These are phyloP conservation scores for Acanthopleura granulata DNA, from an alignment of 2,888 invertebrate genomes.

Conservation along the genomic window DNA sequence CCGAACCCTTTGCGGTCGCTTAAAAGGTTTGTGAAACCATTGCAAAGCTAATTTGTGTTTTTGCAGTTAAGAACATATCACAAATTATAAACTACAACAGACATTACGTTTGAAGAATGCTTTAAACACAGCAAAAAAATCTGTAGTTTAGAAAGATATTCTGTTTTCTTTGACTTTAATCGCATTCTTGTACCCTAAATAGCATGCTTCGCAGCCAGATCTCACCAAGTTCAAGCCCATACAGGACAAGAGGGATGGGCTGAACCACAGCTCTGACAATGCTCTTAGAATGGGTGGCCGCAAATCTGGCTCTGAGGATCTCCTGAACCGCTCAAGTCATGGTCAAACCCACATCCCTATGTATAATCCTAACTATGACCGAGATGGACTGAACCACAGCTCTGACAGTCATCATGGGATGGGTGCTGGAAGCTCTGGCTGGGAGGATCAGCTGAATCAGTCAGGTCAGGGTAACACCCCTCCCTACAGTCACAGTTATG, in stretches of 20 bases:
- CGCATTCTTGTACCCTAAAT: not conserved
- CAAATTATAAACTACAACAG: too few species aligned
- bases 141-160: too few species aligned
- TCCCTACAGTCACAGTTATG: not conserved
- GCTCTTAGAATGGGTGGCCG: not conserved
- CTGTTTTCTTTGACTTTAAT: not conserved
- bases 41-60: too few species aligned
- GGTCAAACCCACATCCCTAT: not conserved
- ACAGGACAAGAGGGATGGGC: not conserved
- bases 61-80: too few species aligned
- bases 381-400: not conserved
- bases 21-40: too few species aligned
- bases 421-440: too few species aligned
- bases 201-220: not conserved
- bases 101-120: too few species aligned
- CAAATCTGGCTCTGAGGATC: too few species aligned
- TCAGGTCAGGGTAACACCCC: not conserved
- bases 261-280: not conserved
- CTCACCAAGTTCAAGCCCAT: conserved; percentile 8
- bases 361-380: not conserved
- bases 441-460: not conserved
- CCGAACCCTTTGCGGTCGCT: too few species aligned
- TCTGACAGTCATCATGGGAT: too few species aligned
- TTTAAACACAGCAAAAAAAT: too few species aligned
- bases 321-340: too few species aligned